Percentiles rank a stretch among this genome's conserved stretches.
Conservation (phyloP, 2,888 invertebrate genomes). For the Tanypteryx hageni region DNA sequence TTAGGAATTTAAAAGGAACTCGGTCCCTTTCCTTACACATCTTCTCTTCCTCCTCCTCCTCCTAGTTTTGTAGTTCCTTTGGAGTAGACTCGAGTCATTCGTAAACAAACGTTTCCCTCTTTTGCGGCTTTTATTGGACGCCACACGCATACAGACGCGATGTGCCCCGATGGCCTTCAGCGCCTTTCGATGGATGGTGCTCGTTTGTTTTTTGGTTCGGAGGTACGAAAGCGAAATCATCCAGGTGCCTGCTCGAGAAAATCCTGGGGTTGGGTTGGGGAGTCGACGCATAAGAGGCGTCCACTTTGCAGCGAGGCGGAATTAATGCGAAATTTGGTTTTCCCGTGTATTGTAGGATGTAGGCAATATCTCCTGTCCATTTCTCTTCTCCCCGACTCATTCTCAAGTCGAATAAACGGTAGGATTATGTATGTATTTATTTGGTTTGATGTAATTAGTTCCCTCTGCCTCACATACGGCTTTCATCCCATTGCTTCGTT, state of each 20-base stretch:
- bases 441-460: no score
- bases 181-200: no score
- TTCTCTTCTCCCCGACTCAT: no score
- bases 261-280: no score
- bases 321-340: no score
- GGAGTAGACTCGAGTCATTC: not conserved
- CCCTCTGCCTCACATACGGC: no score
- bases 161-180: not conserved
- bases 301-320: not conserved
- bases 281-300: not conserved
- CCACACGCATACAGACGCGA: conserved; percentile 27
- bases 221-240: not conserved
- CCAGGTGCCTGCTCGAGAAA: not conserved
- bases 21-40: not conserved
- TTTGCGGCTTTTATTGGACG: not conserved
- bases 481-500: no score
- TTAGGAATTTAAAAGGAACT: conserved; percentile 41
- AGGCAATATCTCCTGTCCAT: no score
- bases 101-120: conserved; percentile 13
- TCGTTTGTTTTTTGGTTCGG: no score
- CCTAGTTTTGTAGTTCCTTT: not conserved
- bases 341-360: no score
- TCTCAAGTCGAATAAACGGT: no score
- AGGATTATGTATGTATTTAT: no score
- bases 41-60: not conserved